These are phyloP conservation scores for Dipodomys ordii DNA, from an alignment of 2,113 vertebrate species.

Conservation along the genomic window DNA sequence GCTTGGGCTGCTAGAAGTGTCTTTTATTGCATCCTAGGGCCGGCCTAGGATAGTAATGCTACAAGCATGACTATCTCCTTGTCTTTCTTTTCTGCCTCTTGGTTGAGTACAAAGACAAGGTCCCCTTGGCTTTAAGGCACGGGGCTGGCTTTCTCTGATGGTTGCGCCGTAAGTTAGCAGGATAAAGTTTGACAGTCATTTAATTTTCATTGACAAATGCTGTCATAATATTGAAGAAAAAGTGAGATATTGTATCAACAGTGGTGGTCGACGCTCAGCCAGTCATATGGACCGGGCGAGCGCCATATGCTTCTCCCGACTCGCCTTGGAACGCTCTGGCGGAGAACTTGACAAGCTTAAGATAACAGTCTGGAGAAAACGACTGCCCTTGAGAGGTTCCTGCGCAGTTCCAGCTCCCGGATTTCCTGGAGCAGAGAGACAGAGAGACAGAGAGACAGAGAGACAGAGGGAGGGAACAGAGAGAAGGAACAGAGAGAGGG, in stretches of 20 bases:
- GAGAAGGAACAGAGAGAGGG: background rate
- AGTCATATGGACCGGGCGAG: slow-evolving; percentile 92
- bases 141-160: slow-evolving; percentile 85
- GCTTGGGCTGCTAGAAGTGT: background rate
- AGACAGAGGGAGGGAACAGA: background rate
- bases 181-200: slow-evolving; percentile 91
- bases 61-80: slow-evolving; percentile 47
- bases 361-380: slow-evolving; percentile 85
- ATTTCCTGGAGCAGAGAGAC: background rate
- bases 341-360: slow-evolving; percentile 89
- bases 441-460: background rate
- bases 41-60: background rate
- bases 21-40: background rate
- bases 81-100: slow-evolving; percentile 73
- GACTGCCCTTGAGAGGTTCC: slow-evolving; percentile 83
- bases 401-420: slow-evolving; percentile 73
- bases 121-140: slow-evolving; percentile 86
- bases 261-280: slow-evolving; percentile 92
- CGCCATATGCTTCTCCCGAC: slow-evolving; percentile 90
- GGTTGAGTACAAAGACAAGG: slow-evolving; percentile 80
- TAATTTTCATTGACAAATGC: slow-evolving; percentile 92
- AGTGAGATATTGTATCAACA: slow-evolving; percentile 89
- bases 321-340: slow-evolving; percentile 89
- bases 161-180: slow-evolving; percentile 88
- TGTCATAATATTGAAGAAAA: slow-evolving; percentile 92